Evolutionary conservation across 2,797 vertebrate species (phyloP).

Genomic region (Scarus forsteni): DNA sequence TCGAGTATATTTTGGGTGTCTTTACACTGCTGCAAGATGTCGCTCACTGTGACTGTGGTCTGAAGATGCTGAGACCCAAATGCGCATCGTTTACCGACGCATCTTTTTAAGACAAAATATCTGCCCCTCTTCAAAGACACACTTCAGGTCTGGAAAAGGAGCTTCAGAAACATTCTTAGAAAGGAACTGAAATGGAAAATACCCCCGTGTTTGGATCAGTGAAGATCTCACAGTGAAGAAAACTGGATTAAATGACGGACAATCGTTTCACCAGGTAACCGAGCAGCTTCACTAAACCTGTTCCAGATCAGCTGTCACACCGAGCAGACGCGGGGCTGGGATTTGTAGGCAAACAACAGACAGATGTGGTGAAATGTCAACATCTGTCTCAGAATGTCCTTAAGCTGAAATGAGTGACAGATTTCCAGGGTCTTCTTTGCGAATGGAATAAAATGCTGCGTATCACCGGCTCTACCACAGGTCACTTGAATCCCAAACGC

Average conservation of each 20-base stretch:
- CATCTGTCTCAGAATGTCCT: constrained; percentile 68
- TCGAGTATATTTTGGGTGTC: fast-evolving
- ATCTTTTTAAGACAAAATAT: constrained; percentile 27
- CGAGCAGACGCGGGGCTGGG: constrained; percentile 24
- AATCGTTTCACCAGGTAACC: constrained; percentile 39
- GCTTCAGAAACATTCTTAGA: constrained; percentile 34
- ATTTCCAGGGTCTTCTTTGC: constrained; percentile 56
- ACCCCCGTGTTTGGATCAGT: constrained; percentile 58
- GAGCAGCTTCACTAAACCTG: constrained; percentile 24
- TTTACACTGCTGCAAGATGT: constrained; percentile 65
- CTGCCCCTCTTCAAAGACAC: constrained; percentile 13
- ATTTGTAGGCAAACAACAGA: constrained; percentile 36
- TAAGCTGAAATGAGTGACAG: constrained; percentile 66
- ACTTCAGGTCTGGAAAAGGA: constrained; percentile 6
- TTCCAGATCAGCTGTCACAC: constrained; percentile 27
- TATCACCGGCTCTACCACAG: constrained; percentile 42
- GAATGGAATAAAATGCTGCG: constrained; percentile 76
- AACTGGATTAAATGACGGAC: constrained; percentile 52
- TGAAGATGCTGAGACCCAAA: constrained; percentile 56
- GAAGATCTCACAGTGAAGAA: constrained; percentile 27
- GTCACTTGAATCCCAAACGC: constrained; percentile 51
- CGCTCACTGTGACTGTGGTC: constrained; percentile 37
- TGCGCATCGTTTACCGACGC: constrained; percentile 57
- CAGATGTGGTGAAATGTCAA: constrained; percentile 67
- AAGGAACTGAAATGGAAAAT: constrained; percentile 37